Evolutionary conservation across 2,888 invertebrate species (phyloP), one percentile per base, ranked within the genome.

Genomic region (Drosophila nr. perissopoda): DNA sequence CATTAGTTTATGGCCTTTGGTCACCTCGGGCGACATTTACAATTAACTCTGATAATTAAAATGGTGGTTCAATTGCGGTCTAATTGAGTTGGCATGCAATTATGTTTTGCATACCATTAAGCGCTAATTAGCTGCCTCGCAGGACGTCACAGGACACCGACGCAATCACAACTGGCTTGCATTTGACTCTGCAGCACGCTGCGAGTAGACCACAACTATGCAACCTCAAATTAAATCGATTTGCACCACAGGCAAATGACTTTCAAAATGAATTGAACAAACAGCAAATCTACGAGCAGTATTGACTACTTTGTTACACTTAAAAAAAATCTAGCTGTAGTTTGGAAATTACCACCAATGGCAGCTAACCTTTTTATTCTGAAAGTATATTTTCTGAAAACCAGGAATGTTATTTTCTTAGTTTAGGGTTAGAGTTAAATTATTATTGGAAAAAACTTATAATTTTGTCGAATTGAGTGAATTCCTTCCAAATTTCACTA

Each of bases 71-170:
- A 70, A 86, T 79, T 83, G 67, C 57, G 58, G 42, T 77, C 64
- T 82, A 81, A 82, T 88, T 74, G 72, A 81, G 71, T 88, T 82
- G 72, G 54, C 59, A 67, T 79, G 70, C 76, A 84, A 88, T 88
- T 69, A 81, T 71, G 71, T 82, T 72, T 65, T 69, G 79, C 73
- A 64, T 76, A 70, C 52, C 53, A 76, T 76, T 73, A 74, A 61
- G 38, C 38, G 29, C 48, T 76, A 69, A 73, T 76, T 76, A 59
- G 33, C 38, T 73, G 59, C 33, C 53, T 8, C 8, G 1, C 13
- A 38, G n/a, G n/a, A 18, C n/a, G 21, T 21, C 48, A n/a, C 57
- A 38, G 38, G 51, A 33, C 51, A 36, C 38, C 57, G 34, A 31
- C 56, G 58, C 40, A 60, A 56, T 54, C 70, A 33, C 46, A 40